phyloP scores from a whole-genome alignment of 2,113 vertebrate species.

The Carassius auratus region DNA sequence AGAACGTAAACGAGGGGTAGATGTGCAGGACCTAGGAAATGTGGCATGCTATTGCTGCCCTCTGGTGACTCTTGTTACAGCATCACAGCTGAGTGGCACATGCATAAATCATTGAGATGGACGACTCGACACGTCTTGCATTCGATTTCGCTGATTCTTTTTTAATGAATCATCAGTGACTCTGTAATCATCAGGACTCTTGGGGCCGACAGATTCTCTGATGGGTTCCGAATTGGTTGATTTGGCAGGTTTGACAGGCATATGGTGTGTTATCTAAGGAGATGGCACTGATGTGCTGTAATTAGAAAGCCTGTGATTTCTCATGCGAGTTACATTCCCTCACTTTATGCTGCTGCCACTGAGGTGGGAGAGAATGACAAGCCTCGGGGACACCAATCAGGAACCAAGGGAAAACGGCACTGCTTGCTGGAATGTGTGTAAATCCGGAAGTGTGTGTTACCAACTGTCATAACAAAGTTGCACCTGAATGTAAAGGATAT shows the following conservation, averaged over 20 bases:
- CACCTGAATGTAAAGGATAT: slow-evolving; percentile 14
- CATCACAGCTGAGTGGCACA: background rate
- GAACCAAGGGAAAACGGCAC: background rate
- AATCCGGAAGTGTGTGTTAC: slow-evolving; percentile 5
- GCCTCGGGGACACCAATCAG: slow-evolving; percentile 20
- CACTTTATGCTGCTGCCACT: background rate
- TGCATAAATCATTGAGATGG: slow-evolving; percentile 4
- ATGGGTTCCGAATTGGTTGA: slow-evolving; percentile 18
- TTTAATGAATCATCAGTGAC: slow-evolving; percentile 40
- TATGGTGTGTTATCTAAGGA: slow-evolving; percentile 27
- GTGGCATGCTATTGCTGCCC: slow-evolving; percentile 29
- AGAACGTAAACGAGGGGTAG: background rate
- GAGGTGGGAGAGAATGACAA: slow-evolving; percentile 20
- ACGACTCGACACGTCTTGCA: background rate
- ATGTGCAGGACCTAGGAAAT: background rate
- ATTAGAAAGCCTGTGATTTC: slow-evolving; percentile 38
- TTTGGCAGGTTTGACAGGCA: slow-evolving; percentile 39
- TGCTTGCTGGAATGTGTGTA: background rate
- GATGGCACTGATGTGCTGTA: slow-evolving; percentile 29
- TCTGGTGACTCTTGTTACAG: slow-evolving; percentile 24
- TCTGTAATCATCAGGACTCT: slow-evolving; percentile 20
- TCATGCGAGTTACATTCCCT: slow-evolving; percentile 20
- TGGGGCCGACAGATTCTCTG: slow-evolving; percentile 1
- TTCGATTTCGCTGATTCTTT: slow-evolving; percentile 3
- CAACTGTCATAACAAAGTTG: slow-evolving; percentile 16